phyloP scores from a whole-genome alignment of 2,888 invertebrate species.

The Callinectes sapidus region DNA sequence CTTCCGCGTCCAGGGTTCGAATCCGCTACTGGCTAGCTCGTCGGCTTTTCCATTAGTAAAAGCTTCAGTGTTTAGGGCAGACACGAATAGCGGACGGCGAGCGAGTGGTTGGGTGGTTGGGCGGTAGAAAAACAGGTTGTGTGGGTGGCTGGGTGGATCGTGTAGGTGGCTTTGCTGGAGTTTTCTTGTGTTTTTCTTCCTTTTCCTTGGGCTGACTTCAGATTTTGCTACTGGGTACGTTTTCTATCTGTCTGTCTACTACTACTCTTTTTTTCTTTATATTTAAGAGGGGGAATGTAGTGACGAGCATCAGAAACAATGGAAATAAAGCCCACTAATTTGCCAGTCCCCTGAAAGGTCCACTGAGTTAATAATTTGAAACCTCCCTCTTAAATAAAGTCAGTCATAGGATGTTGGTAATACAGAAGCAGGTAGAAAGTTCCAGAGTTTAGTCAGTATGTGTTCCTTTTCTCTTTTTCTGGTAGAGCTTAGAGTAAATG shows the following conservation, averaged over 20 bases:
- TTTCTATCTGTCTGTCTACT: background rate
- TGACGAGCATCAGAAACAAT: too few species aligned
- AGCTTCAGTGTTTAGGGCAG: background rate
- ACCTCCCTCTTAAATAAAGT: too few species aligned
- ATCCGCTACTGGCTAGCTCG: background rate
- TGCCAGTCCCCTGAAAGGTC: too few species aligned
- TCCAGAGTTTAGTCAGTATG: too few species aligned
- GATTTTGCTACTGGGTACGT: background rate
- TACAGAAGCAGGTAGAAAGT: too few species aligned
- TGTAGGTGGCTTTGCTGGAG: background rate
- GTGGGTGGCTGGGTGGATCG: background rate
- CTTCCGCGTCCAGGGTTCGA: background rate
- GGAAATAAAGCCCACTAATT: too few species aligned
- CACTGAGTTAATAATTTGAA: too few species aligned
- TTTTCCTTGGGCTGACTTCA: background rate
- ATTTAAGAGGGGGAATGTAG: too few species aligned
- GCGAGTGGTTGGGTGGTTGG: background rate
- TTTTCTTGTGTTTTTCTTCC: background rate
- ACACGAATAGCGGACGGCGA: background rate
- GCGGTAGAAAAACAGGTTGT: background rate
- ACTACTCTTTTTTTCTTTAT: background rate
- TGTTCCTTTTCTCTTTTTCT: background rate
- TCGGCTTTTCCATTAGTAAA: conserved; percentile 4
- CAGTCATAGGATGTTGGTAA: too few species aligned
- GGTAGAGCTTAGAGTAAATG: too few species aligned